phyloP scores from a whole-genome alignment of 2,797 vertebrate genomes.

The Sebastes kiyomatsui region DNA sequence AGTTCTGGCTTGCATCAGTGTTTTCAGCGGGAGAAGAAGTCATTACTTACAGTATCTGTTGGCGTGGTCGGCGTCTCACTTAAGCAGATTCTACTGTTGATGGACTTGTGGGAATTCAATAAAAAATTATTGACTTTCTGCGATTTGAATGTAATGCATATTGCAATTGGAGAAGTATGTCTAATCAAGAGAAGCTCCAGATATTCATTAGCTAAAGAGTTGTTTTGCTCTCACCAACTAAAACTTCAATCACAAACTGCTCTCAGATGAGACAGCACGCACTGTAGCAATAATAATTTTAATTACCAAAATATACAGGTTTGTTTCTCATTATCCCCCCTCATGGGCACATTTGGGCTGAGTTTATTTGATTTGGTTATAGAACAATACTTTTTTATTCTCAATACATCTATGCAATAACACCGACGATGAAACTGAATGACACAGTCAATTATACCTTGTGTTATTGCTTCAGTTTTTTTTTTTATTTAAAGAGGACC shows the following conservation, averaged over 20 bases:
- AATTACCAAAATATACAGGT: conserved; percentile 34
- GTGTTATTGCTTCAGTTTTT: background rate
- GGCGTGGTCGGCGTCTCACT: conserved; percentile 39
- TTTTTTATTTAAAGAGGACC: background rate
- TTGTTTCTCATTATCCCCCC: conserved; percentile 13
- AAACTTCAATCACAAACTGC: conserved; percentile 46
- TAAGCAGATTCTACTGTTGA: conserved; percentile 58
- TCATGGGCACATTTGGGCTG: background rate
- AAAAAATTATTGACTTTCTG: conserved; percentile 55
- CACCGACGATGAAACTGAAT: background rate
- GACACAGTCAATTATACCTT: background rate
- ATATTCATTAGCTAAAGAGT: conserved; percentile 49
- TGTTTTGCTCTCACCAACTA: conserved; percentile 32
- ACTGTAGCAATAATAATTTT: conserved; percentile 38
- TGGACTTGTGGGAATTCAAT: conserved; percentile 52
- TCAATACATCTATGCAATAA: background rate
- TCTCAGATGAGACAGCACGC: conserved; percentile 38
- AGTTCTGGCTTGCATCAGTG: conserved; percentile 59
- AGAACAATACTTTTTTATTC: conserved; percentile 11
- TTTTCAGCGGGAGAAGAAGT: conserved; percentile 63
- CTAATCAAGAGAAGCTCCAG: conserved; percentile 38
- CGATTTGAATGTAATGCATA: conserved; percentile 51
- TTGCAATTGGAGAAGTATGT: conserved; percentile 31
- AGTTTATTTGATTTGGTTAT: conserved; percentile 17
- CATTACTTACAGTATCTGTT: conserved; percentile 72